Conservation (phyloP, 1,140 invertebrate species). For the Ditylenchus dipsaci region DNA sequence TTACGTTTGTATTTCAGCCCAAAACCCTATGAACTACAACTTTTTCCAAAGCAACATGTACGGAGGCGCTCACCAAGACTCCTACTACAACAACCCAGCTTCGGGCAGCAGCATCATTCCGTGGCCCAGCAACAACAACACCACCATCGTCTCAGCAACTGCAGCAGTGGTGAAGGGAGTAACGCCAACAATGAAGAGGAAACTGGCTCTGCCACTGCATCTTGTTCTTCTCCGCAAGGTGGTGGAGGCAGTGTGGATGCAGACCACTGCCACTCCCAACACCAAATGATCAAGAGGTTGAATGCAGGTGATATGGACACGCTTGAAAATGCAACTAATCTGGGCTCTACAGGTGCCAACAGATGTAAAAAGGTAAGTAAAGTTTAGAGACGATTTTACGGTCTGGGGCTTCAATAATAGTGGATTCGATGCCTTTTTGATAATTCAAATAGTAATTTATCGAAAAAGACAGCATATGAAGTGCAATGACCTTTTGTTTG, state of each 20-base stretch:
- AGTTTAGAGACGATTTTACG: too few species aligned
- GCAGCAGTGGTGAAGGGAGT: background rate
- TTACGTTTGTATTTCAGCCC: background rate
- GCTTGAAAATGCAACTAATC: background rate
- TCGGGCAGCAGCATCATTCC: background rate
- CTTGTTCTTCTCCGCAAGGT: background rate
- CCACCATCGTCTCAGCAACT: background rate
- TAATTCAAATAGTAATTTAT: too few species aligned
- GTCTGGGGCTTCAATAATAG: too few species aligned
- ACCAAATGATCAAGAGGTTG: background rate
- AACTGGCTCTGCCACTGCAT: background rate
- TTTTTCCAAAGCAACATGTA: background rate
- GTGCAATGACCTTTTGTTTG: too few species aligned
- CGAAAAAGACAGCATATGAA: too few species aligned
- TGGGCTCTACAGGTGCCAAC: background rate
- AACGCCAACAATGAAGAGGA: background rate
- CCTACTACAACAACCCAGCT: background rate
- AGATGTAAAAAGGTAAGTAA: too few species aligned
- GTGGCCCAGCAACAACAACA: background rate
- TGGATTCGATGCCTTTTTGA: too few species aligned
- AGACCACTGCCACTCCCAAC: background rate
- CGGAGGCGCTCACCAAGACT: background rate
- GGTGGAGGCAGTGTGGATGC: background rate
- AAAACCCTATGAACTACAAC: background rate
- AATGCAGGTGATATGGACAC: background rate